These are phyloP conservation scores for Vanessa atalanta DNA, from an alignment of 1,140 invertebrate genomes.

Conservation along the genomic window DNA sequence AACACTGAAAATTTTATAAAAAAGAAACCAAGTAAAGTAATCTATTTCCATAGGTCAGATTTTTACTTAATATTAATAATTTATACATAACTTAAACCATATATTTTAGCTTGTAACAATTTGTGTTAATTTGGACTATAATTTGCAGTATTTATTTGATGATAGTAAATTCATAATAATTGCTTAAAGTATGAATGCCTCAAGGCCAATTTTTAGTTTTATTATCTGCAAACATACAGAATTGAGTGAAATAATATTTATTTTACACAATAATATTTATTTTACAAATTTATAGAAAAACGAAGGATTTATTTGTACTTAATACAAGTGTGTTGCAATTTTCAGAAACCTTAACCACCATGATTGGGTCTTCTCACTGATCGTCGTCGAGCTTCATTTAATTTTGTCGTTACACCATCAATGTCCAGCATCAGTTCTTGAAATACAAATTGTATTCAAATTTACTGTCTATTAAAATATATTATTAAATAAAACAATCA, in stretches of 20 bases:
- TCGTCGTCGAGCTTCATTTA: neutral
- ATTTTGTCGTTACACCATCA: neutral
- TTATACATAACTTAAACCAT: too few species aligned
- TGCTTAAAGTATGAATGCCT: too few species aligned
- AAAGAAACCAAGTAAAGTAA: neutral
- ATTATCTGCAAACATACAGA: too few species aligned
- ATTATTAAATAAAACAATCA: conserved; percentile 15
- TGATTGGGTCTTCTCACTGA: neutral
- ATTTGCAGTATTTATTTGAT: too few species aligned
- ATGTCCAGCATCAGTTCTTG: conserved; percentile 5
- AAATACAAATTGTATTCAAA: conserved; percentile 20
- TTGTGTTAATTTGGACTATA: too few species aligned
- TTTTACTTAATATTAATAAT: neutral
- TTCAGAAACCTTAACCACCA: neutral
- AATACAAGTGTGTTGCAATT: neutral
- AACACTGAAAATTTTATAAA: neutral
- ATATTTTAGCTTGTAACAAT: too few species aligned
- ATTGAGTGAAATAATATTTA: neutral
- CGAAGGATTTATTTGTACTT: too few species aligned
- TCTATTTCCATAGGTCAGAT: neutral
- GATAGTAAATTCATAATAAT: too few species aligned
- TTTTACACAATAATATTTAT: too few species aligned
- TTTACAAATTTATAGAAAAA: too few species aligned
- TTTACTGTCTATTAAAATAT: conserved; percentile 18
- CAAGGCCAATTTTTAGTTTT: too few species aligned